phyloP scores from a whole-genome alignment of 2,113 vertebrate genomes.

The Shinisaurus crocodilurus region DNA sequence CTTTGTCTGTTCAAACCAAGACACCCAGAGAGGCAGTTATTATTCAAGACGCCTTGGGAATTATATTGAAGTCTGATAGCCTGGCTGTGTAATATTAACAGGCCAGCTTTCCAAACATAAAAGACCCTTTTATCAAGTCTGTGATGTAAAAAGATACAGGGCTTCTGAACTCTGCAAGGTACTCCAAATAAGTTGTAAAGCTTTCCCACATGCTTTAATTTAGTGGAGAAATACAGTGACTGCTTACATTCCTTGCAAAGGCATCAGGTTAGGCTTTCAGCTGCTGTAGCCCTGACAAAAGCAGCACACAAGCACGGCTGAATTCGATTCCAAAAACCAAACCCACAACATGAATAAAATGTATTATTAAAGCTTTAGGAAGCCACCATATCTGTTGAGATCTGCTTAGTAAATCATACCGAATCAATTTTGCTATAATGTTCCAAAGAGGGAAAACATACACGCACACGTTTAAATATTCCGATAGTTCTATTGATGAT shows the following conservation, averaged over 20 bases:
- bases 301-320: rapidly evolving
- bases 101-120: not conserved
- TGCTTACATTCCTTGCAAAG: rapidly evolving
- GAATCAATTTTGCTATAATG: not conserved
- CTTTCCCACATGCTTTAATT: rapidly evolving
- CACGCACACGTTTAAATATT: not conserved
- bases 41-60: not conserved
- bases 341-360: not conserved
- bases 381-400: slow-evolving; percentile 25
- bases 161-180: not conserved
- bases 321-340: rapidly evolving
- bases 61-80: rapidly evolving
- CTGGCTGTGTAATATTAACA: not conserved
- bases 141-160: not conserved
- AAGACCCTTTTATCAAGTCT: not conserved
- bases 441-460: not conserved
- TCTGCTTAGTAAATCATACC: rapidly evolving
- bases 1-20: not conserved
- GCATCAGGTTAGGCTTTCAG: not conserved
- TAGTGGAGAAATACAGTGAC: rapidly evolving
- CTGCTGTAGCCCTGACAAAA: not conserved
- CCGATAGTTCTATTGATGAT: not conserved
- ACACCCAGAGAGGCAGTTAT: not conserved
- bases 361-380: slow-evolving; percentile 60
- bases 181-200: not conserved